These are phyloP conservation scores for Bambusicola thoracicus DNA, from an alignment of 2,113 vertebrate genomes.

Conservation along the genomic window DNA sequence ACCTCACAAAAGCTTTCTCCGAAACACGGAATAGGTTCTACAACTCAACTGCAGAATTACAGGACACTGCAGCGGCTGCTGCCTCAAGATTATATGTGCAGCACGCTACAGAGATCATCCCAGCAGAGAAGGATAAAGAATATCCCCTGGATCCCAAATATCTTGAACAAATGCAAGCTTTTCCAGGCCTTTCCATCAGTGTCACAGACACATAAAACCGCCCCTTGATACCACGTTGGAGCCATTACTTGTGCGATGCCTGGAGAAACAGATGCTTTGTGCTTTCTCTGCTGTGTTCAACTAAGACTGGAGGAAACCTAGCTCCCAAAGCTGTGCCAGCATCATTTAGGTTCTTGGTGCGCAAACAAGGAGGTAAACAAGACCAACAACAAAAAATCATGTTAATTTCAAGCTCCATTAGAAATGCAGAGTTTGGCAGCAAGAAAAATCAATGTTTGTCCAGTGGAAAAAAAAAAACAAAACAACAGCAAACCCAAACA, in stretches of 20 bases:
- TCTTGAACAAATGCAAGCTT: constrained; percentile 24
- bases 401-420: constrained; percentile 79
- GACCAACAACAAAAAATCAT: constrained; percentile 39
- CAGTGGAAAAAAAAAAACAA: constrained; percentile 36
- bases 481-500: not conserved
- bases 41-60: not conserved
- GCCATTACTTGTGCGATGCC: not conserved
- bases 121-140: not conserved
- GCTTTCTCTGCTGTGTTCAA: constrained; percentile 1
- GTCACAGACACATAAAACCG: not conserved
- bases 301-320: constrained; percentile 41
- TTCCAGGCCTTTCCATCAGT: not conserved
- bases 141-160: not conserved
- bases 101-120: not conserved
- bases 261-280: not conserved
- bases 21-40: not conserved
- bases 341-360: constrained; percentile 43
- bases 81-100: not conserved
- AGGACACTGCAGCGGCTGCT: not conserved
- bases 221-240: not conserved
- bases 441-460: constrained; percentile 77
- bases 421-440: constrained; percentile 63
- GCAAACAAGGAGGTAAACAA: constrained; percentile 62
- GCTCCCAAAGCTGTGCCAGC: constrained; percentile 36
- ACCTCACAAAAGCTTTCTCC: not conserved